A percentile compares a stretch with the other conserved stretches of the same genome.
Conservation (phyloP, 2,113 vertebrate species). For the Catharus fuscescens region DNA sequence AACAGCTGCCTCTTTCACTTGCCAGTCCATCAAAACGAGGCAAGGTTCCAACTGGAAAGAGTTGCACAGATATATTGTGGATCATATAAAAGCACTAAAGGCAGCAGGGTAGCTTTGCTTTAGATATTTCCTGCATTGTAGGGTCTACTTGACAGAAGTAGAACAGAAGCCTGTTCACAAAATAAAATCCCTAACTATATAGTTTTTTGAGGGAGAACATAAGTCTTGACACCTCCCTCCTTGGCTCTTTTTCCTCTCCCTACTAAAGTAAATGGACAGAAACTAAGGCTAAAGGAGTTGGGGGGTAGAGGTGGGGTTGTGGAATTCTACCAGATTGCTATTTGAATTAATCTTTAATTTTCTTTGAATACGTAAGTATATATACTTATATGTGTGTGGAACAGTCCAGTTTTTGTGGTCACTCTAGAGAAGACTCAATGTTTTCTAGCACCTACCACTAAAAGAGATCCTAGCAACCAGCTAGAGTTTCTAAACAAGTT, state of each 20-base stretch:
- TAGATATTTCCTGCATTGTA: not conserved
- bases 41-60: not conserved
- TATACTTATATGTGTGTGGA: not conserved
- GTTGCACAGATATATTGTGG: not conserved
- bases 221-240: not conserved
- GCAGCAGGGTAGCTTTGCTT: not conserved
- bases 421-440: not conserved
- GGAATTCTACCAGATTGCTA: not conserved
- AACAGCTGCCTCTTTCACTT: slow-evolving; percentile 10
- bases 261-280: not conserved
- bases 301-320: accelerated
- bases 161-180: not conserved
- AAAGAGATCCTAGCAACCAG: not conserved
- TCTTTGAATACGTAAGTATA: not conserved
- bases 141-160: not conserved
- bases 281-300: not conserved
- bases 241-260: not conserved
- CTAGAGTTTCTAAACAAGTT: not conserved
- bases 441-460: not conserved
- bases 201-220: not conserved
- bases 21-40: not conserved
- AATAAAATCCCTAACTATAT: not conserved
- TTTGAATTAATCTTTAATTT: not conserved
- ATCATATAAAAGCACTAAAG: not conserved
- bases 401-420: not conserved